Percentiles rank a stretch among this genome's conserved stretches.
These are phyloP conservation scores for Tauraco erythrolophus DNA, from an alignment of 2,113 vertebrate genomes.

Conservation along the genomic window DNA sequence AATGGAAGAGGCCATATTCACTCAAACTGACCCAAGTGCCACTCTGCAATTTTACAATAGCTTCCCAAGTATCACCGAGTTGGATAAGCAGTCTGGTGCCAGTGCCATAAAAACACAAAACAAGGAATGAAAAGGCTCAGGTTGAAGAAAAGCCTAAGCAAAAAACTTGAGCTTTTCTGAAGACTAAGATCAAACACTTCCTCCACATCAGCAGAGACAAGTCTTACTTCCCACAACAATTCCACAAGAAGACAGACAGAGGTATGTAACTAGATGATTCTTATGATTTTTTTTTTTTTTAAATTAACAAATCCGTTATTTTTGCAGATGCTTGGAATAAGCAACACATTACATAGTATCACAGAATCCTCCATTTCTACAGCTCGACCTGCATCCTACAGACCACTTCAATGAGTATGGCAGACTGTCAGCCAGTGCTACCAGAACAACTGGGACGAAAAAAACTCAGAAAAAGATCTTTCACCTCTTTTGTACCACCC, in stretches of 20 bases:
- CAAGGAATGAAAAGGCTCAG: background rate
- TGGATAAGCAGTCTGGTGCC: background rate
- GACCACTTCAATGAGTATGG: background rate
- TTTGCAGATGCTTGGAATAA: background rate
- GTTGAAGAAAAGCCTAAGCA: background rate
- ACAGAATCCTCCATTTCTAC: background rate
- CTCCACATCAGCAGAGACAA: background rate
- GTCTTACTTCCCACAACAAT: background rate
- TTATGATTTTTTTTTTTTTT: background rate
- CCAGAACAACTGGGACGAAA: background rate
- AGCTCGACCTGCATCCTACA: background rate
- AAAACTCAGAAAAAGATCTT: background rate
- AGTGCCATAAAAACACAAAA: background rate
- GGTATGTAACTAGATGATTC: background rate
- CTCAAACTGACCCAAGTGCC: background rate
- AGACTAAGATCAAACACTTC: background rate
- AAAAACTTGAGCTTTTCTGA: background rate
- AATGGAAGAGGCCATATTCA: background rate
- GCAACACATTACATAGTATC: accelerated
- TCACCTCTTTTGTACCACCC: background rate
- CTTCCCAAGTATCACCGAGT: background rate
- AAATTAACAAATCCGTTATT: background rate
- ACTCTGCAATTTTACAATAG: background rate
- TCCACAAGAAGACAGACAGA: background rate
- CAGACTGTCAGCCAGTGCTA: background rate